Percentiles rank a stretch among this genome's conserved stretches.
Conservation (phyloP, 2,797 vertebrate species). For the Poeciliopsis presidionis region DNA sequence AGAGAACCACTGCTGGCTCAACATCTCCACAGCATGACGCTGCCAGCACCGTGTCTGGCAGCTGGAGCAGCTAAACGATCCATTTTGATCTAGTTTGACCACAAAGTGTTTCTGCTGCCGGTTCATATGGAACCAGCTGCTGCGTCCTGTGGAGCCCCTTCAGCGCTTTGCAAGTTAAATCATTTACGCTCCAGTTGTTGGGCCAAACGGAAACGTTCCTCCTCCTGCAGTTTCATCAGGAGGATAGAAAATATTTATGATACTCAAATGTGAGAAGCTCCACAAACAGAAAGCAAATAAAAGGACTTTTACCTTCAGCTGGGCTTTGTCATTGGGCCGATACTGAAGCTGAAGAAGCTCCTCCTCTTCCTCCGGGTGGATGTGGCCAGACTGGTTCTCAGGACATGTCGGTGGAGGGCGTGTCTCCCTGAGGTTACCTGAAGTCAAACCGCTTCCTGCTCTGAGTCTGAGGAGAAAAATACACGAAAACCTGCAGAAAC, state of each 20-base stretch:
- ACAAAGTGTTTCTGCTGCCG: background rate
- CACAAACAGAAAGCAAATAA: background rate
- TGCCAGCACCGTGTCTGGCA: background rate
- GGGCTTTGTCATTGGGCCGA: background rate
- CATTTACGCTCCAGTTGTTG: background rate
- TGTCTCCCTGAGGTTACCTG: constrained; percentile 27
- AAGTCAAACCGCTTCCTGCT: constrained; percentile 10
- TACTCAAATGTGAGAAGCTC: background rate
- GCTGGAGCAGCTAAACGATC: background rate
- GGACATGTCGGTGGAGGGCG: constrained; percentile 6
- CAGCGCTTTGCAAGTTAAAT: background rate
- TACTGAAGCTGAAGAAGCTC: background rate
- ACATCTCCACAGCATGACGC: background rate
- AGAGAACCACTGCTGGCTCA: background rate
- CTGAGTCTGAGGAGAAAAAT: background rate
- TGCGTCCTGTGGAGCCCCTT: background rate
- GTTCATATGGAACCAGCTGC: background rate
- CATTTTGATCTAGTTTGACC: background rate
- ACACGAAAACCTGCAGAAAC: background rate
- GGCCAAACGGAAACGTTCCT: background rate
- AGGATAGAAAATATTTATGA: background rate
- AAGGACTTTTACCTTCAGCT: background rate
- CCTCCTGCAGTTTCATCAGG: background rate
- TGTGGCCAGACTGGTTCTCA: background rate
- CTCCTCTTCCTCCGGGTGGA: background rate